Evolutionary conservation across 1,140 invertebrate species (phyloP), one percentile per base, ranked within the genome.

Genomic region (Platyscapa corneri): DNA sequence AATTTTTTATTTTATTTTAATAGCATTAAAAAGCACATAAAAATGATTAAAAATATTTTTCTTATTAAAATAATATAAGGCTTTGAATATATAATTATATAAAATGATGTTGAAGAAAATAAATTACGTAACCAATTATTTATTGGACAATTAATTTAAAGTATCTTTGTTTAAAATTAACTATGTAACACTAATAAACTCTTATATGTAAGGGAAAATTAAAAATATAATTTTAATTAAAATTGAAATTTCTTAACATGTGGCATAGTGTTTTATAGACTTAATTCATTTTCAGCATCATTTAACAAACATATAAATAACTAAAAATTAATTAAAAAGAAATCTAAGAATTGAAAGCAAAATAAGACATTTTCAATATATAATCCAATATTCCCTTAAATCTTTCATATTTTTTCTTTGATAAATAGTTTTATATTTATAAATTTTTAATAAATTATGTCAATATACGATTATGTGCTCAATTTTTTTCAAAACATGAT

Each of bases 61-160:
- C 10, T 39, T 72, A 5, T 32, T 72, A 34, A 72, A 39, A 39
- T 39, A 16, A 39, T 39, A 8, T 10, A 12, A n/a, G n/a, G n/a
- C n/a, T 67, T 32, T n/a, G 10, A 67, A 16, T 30, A 32, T 32
- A 10, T n/a, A 39, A 27, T 42, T 60, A 23, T 42, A 80, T 27
- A 42, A 34, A 56, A 27, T 65, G 12, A 8, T 42, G 20, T 64
- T 80, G 12, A 70, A 8, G 49, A 81, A 46, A 27, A 70, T 56
- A 56, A 56, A 67, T 49, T 56, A 49, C 23, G 77, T 74, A 84
- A 78, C 39, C 77, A 85, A 85, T 81, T 78, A 53, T 46, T 67
- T 74, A 27, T 64, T 39, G 16, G 14, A 16, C 12, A 80, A 72
- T 56, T 84, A 37, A 42, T 78, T 75, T 84, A 37, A 64, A 78